Evolutionary conservation across 2,797 vertebrate species (phyloP), one percentile per base, ranked within the genome.

Genomic region (Coccyzus lansbergi): DNA sequence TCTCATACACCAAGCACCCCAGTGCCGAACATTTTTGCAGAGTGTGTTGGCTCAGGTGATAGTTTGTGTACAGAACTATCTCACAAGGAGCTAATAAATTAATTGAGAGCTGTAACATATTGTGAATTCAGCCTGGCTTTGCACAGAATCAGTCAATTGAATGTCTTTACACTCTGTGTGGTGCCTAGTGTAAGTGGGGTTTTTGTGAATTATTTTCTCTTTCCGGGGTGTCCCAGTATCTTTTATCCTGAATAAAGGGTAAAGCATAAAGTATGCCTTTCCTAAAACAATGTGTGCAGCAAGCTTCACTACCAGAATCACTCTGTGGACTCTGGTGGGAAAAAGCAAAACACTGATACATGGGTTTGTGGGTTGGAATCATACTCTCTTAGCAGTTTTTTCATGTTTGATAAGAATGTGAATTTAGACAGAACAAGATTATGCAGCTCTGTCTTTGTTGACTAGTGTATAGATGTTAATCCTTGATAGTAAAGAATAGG

Each of bases 11-110:
- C 19, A 9, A 13, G 16, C 19, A 40, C 12, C 22, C 20, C 10
- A 17, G 28, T 25, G 56, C 38, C 33, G 0, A 0, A 31, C 6
- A 1, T 10, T n/a, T 75, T 2, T 14, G 46, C 26, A 19, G 0
- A 0, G 5, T 13, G 12, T 63, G 7, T 42, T 55, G 48, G 11
- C 72, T 67, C 3, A 5, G 21, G 25, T 82, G 69, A 34, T 64
- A 17, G 71, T 18, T 1, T 55, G n/a, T n/a, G 24, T 42, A 5
- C 15, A 24, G 42, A 65, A 19, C 34, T n/a, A 38, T n/a, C n/a
- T 77, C 56, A 70, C 11, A 22, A 1, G 7, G 7, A 69, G 63
- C 42, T 84, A 19, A 18, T 55, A 65, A 36, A 38, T 0, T 2
- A 58, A 22, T 8, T 18, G 36, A 31, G 63, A 52, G 44, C 24